Evolutionary conservation across 2,888 invertebrate genomes (phyloP).

Genomic region (Cyclophora punctaria): DNA sequence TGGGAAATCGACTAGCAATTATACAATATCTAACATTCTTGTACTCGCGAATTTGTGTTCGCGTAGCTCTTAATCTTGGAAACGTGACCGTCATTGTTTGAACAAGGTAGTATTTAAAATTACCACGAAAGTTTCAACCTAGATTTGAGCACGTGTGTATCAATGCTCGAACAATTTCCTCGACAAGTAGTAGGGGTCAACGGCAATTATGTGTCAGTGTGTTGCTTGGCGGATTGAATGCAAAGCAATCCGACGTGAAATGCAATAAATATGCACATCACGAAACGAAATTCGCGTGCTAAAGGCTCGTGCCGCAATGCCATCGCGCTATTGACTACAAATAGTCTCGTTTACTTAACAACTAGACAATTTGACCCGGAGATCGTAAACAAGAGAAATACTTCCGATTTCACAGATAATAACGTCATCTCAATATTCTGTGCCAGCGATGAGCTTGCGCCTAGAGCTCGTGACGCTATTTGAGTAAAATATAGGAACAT

Average conservation of each 20-base stretch:
- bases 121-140: constrained; percentile 65
- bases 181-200: constrained; percentile 44
- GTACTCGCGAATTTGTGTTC: constrained; percentile 39
- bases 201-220: constrained; percentile 56
- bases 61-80: constrained; percentile 40
- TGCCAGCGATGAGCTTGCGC: too few species aligned
- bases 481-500: too few species aligned
- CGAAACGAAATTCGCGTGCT: constrained; percentile 48
- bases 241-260: constrained; percentile 41
- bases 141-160: constrained; percentile 60
- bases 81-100: constrained; percentile 64
- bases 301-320: constrained; percentile 40
- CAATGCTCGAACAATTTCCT: constrained; percentile 56
- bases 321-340: constrained; percentile 29
- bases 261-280: constrained; percentile 38
- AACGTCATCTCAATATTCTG: too few species aligned
- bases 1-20: constrained; percentile 43
- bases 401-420: not conserved
- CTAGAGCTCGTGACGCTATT: too few species aligned
- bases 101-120: constrained; percentile 49
- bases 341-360: constrained; percentile 31
- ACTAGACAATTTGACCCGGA: constrained; percentile 10
- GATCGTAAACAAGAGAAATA: constrained; percentile 7
- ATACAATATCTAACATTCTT: constrained; percentile 31
- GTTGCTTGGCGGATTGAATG: constrained; percentile 61